phyloP scores from a whole-genome alignment of 1,140 invertebrate genomes.

The Pseudobourletiella spinata region DNA sequence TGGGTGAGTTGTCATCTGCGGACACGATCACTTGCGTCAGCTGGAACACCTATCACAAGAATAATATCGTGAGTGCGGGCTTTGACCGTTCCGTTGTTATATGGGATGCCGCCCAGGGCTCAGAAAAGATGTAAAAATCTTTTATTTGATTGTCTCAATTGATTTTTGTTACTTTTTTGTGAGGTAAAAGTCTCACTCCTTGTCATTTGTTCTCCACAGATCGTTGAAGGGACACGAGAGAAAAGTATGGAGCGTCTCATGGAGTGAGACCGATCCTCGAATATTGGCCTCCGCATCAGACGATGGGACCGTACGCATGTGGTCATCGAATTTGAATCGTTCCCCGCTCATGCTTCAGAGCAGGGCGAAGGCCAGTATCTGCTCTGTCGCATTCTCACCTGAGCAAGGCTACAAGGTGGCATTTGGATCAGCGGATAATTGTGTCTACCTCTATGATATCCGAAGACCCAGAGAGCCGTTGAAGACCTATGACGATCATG shows the following conservation, averaged over 20 bases:
- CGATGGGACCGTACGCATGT: slow-evolving; percentile 88
- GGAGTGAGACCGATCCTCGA: slow-evolving; percentile 82
- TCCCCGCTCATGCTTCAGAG: slow-evolving; percentile 80
- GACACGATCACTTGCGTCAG: slow-evolving; percentile 92
- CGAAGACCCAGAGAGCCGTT: slow-evolving; percentile 73
- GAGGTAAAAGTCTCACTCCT: not conserved
- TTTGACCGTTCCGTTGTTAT: slow-evolving; percentile 89
- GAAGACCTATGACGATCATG: slow-evolving; percentile 78
- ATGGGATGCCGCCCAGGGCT: slow-evolving; percentile 81
- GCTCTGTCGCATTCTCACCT: slow-evolving; percentile 94
- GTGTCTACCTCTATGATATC: slow-evolving; percentile 92
- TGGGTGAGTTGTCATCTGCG: slow-evolving; percentile 76
- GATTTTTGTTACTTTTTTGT: not conserved
- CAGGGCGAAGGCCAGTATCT: slow-evolving; percentile 91
- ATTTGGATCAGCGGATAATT: slow-evolving; percentile 92
- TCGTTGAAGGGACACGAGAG: slow-evolving; percentile 87
- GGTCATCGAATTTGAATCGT: slow-evolving; percentile 79
- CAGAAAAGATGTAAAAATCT: slow-evolving; percentile 36
- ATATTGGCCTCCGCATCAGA: slow-evolving; percentile 89
- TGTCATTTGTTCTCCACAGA: slow-evolving; percentile 39
- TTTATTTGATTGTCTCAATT: not conserved
- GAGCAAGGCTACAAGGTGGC: slow-evolving; percentile 68
- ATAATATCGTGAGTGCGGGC: slow-evolving; percentile 78
- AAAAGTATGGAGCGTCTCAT: slow-evolving; percentile 92
- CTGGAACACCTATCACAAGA: slow-evolving; percentile 89